Percentiles rank a stretch among this genome's conserved stretches.
These are phyloP conservation scores for Microcebus ravelobensis DNA, from an alignment of 2,113 vertebrate genomes.

Conservation along the genomic window DNA sequence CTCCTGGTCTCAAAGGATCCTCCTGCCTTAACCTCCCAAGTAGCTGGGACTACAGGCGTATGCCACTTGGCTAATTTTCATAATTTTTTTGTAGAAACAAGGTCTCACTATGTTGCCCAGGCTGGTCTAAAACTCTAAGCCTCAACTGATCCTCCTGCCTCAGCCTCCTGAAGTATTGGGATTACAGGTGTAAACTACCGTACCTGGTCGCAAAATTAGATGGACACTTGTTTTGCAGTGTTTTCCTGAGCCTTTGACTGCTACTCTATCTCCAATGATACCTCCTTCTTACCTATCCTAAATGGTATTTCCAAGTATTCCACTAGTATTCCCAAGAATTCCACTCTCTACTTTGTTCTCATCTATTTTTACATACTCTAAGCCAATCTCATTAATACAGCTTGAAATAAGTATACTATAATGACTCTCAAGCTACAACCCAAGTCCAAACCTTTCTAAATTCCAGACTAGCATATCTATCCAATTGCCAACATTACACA, in stretches of 20 bases:
- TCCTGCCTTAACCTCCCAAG: too few relatives aligned
- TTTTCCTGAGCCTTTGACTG: conserved; percentile 14
- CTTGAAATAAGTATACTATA: conserved; percentile 16
- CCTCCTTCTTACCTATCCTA: background rate
- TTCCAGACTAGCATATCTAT: background rate
- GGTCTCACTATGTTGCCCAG: too few relatives aligned
- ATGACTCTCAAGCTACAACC: background rate
- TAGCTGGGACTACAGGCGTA: too few relatives aligned
- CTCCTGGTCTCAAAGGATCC: too few relatives aligned
- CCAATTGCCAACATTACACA: background rate
- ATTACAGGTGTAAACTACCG: too few relatives aligned
- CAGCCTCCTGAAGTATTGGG: too few relatives aligned
- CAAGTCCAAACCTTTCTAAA: background rate
- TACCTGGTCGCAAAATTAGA: background rate
- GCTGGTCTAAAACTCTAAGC: too few relatives aligned
- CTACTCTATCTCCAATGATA: background rate
- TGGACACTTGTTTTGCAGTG: background rate
- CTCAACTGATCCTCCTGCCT: too few relatives aligned
- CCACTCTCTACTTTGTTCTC: background rate
- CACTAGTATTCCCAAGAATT: background rate
- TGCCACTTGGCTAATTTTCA: too few relatives aligned
- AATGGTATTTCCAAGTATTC: background rate
- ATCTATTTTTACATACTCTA: conserved; percentile 23
- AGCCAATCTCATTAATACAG: background rate
- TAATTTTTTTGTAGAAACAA: too few relatives aligned